Conservation (phyloP, 2,888 invertebrate species). For the Polydrusus pterygomalis region DNA sequence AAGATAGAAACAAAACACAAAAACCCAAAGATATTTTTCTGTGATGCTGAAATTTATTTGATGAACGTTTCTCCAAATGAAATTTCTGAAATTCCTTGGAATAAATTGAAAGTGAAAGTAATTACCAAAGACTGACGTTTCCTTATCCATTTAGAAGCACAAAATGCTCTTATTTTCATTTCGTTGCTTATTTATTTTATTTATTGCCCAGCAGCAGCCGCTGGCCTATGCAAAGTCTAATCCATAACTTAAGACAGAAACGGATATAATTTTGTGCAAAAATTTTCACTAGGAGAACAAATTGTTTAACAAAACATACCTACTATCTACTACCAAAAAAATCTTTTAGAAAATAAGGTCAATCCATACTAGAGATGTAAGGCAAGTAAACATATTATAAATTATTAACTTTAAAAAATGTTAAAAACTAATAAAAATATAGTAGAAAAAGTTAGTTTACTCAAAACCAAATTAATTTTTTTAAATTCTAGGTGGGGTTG, state of each 20-base stretch:
- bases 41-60: constrained; percentile 35
- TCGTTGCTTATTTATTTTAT: constrained; percentile 39
- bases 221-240: constrained; percentile 15
- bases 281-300: neutral
- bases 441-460: too few species aligned
- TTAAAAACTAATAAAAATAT: too few species aligned
- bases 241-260: constrained; percentile 26
- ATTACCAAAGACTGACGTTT: constrained; percentile 48
- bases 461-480: too few species aligned
- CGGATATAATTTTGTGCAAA: constrained; percentile 5
- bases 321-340: constrained; percentile 13
- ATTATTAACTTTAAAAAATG: too few species aligned
- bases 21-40: constrained; percentile 28
- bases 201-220: constrained; percentile 28
- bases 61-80: constrained; percentile 43
- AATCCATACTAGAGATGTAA: too few species aligned
- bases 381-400: too few species aligned
- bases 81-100: constrained; percentile 45
- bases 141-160: constrained; percentile 36
- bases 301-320: constrained; percentile 14
- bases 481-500: too few species aligned
- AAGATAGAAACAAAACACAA: constrained; percentile 24
- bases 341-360: neutral
- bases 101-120: constrained; percentile 52
- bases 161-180: constrained; percentile 39